A percentile compares a stretch with the other conserved stretches of the same genome.
phyloP scores from a whole-genome alignment of 2,797 vertebrate genomes.

The Falco concolor region DNA sequence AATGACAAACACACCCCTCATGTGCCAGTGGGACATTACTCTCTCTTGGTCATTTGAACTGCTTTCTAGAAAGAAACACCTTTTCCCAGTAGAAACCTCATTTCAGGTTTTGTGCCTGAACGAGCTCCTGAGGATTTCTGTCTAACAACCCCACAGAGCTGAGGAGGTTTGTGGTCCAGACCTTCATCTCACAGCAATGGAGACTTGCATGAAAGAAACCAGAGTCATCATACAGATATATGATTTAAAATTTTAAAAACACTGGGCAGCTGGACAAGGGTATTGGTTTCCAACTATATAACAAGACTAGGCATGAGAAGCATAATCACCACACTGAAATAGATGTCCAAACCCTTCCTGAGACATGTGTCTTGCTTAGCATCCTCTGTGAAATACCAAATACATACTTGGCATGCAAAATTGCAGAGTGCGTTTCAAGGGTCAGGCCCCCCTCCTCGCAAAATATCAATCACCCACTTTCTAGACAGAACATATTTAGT shows the following conservation, averaged over 20 bases:
- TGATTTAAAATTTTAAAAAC: neutral
- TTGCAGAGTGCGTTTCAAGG: neutral
- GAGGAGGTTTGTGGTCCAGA: neutral
- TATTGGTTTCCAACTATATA: neutral
- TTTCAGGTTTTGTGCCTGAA: neutral
- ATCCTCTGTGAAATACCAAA: neutral
- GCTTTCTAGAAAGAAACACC: neutral
- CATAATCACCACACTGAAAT: neutral
- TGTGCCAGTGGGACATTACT: neutral
- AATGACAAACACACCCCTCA: neutral
- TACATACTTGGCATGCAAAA: neutral
- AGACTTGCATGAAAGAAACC: neutral
- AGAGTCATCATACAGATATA: neutral
- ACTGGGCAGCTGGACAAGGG: neutral
- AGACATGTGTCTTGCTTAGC: neutral
- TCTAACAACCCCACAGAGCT: neutral
- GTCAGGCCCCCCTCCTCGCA: fast-evolving
- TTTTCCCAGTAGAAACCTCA: neutral
- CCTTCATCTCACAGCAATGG: neutral
- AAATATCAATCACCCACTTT: neutral
- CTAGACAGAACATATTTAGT: neutral
- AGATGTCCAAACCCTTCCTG: neutral
- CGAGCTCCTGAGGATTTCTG: neutral
- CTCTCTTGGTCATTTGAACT: neutral
- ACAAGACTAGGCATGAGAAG: neutral